Evolutionary conservation across 2,113 vertebrate genomes (phyloP).

Genomic region (Hoplias malabaricus): DNA sequence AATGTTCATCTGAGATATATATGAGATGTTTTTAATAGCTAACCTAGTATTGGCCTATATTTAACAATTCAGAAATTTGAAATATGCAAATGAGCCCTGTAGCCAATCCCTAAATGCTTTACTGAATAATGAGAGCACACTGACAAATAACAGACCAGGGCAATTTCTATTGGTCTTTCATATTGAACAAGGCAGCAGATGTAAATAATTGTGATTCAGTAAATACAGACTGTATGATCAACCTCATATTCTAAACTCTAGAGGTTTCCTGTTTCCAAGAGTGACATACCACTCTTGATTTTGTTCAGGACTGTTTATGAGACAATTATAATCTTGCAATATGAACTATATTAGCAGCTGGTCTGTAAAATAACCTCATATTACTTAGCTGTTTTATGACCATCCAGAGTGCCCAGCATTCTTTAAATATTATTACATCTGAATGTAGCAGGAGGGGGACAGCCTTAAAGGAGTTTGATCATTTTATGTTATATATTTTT

Average conservation of each 20-base stretch:
- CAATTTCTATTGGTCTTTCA: no score
- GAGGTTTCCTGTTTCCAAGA: background rate
- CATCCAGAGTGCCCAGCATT: background rate
- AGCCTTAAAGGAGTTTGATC: background rate
- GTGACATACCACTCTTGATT: background rate
- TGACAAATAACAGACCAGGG: no score
- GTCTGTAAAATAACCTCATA: conserved; percentile 5
- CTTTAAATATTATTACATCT: background rate
- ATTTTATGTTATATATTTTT: background rate
- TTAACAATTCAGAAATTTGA: no score
- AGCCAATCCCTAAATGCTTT: no score
- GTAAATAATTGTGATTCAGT: no score
- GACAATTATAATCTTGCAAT: background rate
- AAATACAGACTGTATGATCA: background rate
- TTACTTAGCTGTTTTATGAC: background rate
- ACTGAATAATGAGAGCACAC: no score
- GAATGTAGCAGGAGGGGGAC: background rate
- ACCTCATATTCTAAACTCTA: background rate
- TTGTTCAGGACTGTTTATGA: background rate
- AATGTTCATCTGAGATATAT: no score
- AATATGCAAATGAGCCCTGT: no score
- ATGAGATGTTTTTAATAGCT: no score
- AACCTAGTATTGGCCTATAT: no score
- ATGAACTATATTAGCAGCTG: background rate
- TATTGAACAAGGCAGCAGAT: no score